Percentiles rank a stretch among this genome's conserved stretches.
phyloP scores from a whole-genome alignment of 1,140 invertebrate species.

The Adoxophyes honmai region DNA sequence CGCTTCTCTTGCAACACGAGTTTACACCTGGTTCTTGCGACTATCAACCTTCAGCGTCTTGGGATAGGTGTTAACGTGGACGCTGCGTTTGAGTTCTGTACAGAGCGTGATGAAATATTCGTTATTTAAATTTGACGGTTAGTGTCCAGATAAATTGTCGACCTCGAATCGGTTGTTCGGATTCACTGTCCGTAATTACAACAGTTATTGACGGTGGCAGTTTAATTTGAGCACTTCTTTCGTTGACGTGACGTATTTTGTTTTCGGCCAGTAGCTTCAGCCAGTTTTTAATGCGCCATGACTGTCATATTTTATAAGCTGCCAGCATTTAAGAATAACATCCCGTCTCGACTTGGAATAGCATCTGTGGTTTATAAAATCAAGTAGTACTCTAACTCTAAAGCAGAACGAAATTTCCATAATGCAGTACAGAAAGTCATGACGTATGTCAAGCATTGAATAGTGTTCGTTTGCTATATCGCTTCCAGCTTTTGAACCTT shows the following conservation, averaged over 20 bases:
- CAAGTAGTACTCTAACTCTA: too few relatives aligned
- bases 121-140: constrained; percentile 71
- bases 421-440: too few relatives aligned
- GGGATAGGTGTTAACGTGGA: constrained; percentile 1
- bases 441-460: too few relatives aligned
- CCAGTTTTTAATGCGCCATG: not conserved
- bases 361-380: too few relatives aligned
- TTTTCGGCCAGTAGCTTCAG: not conserved
- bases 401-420: too few relatives aligned
- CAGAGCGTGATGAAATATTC: constrained; percentile 49
- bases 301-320: too few relatives aligned
- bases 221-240: constrained; percentile 37
- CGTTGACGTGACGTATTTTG: constrained; percentile 13
- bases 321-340: too few relatives aligned
- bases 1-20: constrained; percentile 31
- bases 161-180: constrained; percentile 60
- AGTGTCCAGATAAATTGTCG: constrained; percentile 66
- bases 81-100: constrained; percentile 21
- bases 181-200: constrained; percentile 65
- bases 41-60: constrained; percentile 16
- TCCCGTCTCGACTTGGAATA: too few relatives aligned
- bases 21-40: not conserved
- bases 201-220: constrained; percentile 27
- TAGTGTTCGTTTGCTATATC: too few relatives aligned
- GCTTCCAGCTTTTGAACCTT: too few relatives aligned